Percentiles rank a stretch among this genome's conserved stretches.
Evolutionary conservation across 2,797 vertebrate species (phyloP).

Genomic region (Bryconaethiops microstoma): DNA sequence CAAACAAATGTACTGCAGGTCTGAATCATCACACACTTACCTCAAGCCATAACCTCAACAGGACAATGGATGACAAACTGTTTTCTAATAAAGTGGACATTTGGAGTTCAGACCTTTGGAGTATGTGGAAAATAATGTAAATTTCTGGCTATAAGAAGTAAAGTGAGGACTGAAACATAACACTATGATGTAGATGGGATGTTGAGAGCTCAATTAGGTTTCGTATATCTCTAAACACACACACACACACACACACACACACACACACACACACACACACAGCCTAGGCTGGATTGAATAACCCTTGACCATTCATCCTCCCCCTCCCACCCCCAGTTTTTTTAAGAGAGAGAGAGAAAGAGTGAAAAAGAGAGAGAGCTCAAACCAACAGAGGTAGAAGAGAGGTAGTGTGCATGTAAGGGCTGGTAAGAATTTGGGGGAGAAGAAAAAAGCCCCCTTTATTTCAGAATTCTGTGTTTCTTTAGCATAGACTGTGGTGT

Average conservation of each 20-base stretch:
- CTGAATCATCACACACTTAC: background rate
- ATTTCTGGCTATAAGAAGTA: background rate
- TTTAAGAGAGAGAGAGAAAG: constrained; percentile 42
- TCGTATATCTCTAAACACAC: constrained; percentile 21
- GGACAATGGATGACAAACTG: background rate
- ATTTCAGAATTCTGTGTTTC: constrained; percentile 22
- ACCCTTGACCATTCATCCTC: constrained; percentile 64
- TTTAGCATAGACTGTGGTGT: constrained; percentile 35
- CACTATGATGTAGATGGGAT: background rate
- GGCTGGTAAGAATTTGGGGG: constrained; percentile 54
- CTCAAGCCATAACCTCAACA: background rate
- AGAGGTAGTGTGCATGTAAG: constrained; percentile 57
- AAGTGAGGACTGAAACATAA: background rate
- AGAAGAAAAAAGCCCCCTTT: constrained; percentile 25
- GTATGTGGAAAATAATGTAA: background rate
- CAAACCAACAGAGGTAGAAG: constrained; percentile 40
- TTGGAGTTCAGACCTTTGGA: background rate
- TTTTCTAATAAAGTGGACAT: background rate
- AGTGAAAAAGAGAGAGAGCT: constrained; percentile 39
- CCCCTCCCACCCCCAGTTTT: constrained; percentile 60
- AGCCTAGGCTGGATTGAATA: constrained; percentile 80
- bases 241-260: constrained; percentile 33
- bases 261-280: constrained; percentile 49
- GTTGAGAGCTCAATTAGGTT: background rate
- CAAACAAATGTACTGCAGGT: too few relatives aligned